phyloP scores from a whole-genome alignment of 1,140 invertebrate species.

The Drosophila oshimai region DNA sequence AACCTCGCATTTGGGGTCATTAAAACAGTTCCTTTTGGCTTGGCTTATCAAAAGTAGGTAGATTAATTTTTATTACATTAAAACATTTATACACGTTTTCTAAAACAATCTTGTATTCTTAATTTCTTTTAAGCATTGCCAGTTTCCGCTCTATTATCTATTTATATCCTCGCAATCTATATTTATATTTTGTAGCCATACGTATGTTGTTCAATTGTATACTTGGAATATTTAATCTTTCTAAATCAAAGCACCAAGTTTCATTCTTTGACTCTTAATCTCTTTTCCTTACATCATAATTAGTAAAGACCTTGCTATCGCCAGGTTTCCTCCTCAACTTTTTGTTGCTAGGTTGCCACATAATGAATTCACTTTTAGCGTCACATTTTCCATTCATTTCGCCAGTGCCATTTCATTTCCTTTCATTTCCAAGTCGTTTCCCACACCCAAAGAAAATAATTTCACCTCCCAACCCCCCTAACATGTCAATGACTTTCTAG shows the following conservation, averaged over 20 bases:
- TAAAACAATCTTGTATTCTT: not conserved
- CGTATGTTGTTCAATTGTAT: not conserved
- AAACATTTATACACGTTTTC: too few species aligned
- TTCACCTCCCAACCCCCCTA: not conserved
- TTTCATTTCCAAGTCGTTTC: not conserved
- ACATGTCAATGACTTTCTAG: slow-evolving; percentile 63
- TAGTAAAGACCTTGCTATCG: slow-evolving; percentile 2
- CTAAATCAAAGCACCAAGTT: not conserved
- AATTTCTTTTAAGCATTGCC: not conserved
- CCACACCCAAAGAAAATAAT: slow-evolving; percentile 17
- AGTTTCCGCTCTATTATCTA: slow-evolving; percentile 4
- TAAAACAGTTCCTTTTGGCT: not conserved
- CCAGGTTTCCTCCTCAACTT: not conserved
- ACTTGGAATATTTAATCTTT: not conserved
- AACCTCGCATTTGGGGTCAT: not conserved
- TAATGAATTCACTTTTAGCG: slow-evolving; percentile 31
- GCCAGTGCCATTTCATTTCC: slow-evolving; percentile 19
- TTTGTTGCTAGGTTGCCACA: slow-evolving; percentile 20
- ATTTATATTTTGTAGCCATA: not conserved
- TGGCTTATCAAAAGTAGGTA: too few species aligned
- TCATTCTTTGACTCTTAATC: not conserved
- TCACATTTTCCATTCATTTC: slow-evolving; percentile 45
- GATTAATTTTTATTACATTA: too few species aligned
- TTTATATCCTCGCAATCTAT: not conserved
- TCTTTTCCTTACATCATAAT: slow-evolving; percentile 23